phyloP scores from a whole-genome alignment of 2,797 vertebrate species.

The Microctenopoma lineatum region DNA sequence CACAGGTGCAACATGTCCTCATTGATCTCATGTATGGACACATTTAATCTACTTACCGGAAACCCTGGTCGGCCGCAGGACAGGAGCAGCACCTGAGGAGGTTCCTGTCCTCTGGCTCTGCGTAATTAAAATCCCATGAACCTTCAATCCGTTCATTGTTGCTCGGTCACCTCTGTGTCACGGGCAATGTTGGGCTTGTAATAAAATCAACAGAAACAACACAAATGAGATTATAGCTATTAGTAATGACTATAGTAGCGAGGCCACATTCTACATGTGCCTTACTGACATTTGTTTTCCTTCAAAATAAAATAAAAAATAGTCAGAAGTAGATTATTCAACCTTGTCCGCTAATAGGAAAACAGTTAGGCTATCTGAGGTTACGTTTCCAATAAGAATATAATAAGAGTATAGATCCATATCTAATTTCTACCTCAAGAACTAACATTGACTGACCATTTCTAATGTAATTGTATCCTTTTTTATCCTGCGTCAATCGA shows the following conservation, averaged over 20 bases:
- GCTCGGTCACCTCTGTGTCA: slow-evolving; percentile 54
- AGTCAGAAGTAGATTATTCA: neutral
- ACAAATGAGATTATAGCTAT: slow-evolving; percentile 20
- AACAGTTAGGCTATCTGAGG: neutral
- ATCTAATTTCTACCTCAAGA: neutral
- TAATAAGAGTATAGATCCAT: neutral
- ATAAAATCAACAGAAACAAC: slow-evolving; percentile 13
- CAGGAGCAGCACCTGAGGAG: slow-evolving; percentile 7
- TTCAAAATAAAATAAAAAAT: too few species aligned
- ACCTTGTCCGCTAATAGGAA: slow-evolving; percentile 1
- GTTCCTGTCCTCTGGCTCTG: slow-evolving; percentile 59
- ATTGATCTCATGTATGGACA: neutral
- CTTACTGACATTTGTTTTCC: too few species aligned
- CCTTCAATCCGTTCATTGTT: slow-evolving; percentile 57
- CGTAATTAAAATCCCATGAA: slow-evolving; percentile 75
- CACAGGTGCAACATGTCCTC: slow-evolving; percentile 13
- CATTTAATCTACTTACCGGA: slow-evolving; percentile 30
- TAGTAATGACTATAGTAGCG: neutral
- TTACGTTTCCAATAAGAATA: neutral
- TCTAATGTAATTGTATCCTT: slow-evolving; percentile 11
- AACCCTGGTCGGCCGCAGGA: slow-evolving; percentile 15
- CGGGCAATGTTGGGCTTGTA: slow-evolving; percentile 6
- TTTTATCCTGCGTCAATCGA: slow-evolving; percentile 5
- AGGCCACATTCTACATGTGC: too few species aligned
- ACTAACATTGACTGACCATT: slow-evolving; percentile 25